Base-by-base conservation (phyloP, 2,113 vertebrate species). In the Chamaetylas fuelleborni region DNA sequence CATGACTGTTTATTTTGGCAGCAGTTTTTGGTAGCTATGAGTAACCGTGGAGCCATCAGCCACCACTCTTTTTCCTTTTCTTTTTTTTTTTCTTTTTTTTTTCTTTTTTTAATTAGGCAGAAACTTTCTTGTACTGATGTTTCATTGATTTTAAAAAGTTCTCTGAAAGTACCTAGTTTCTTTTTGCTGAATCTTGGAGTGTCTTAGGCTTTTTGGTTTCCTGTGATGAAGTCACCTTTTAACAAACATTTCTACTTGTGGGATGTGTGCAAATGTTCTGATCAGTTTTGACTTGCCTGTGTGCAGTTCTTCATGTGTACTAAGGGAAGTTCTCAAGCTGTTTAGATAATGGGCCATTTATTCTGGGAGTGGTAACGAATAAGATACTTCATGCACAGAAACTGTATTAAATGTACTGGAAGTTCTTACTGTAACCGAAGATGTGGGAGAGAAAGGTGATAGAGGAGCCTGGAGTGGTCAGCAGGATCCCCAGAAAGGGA, bases 161-260 rank as follows among this genome's bases (percentile, higher is more conserved):
- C 5, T 14, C 33, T 77, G 36, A 9, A 81, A 62, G 4, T 34
- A 38, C 58, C 20, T 6, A 5, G 19, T 71, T 85, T 62, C 6
- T 2, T 19, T 69, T 85, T 29, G 14, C 11, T 51, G 29, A 43
- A 33, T 64, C 26, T 62, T 11, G 1, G 0, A 1, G 0, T 48
- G 10, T 69, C 4, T 38, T 57, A 34, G 29, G 20, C 16, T 67
- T 83, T 4, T 40, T 5, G 8, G 11, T 57, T 86, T 51, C n/a
- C 65, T 0, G 2, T 25, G 22, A 18, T 0, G 0, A 5, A 3
- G 20, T 70, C 47, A 33, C 4, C 33, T 69, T 89, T 64, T 64
- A 73, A 25, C 28, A 53, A 71, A 45, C 2, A 0, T 36, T 38
- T 84, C 10, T 54, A 1, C 17, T 64, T 54, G 5, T 0, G 1